Conservation (phyloP, 2,797 vertebrate genomes). For the Muraenolepis orangiensis region DNA sequence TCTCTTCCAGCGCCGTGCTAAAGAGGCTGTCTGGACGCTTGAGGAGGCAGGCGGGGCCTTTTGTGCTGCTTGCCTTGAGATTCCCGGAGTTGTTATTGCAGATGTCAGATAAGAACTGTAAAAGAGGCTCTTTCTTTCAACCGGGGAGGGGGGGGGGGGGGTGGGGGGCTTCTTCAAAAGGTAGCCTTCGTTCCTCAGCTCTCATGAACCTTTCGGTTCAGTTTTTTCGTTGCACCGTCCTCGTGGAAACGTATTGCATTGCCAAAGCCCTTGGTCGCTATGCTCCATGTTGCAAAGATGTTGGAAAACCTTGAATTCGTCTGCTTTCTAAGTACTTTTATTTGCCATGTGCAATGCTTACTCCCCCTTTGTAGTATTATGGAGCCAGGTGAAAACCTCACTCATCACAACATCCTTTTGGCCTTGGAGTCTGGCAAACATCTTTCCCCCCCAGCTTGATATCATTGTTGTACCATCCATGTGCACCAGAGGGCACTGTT, state of each 20-base stretch:
- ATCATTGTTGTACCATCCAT: neutral
- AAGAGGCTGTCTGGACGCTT: neutral
- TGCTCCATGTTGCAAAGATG: neutral
- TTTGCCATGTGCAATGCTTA: too few relatives aligned
- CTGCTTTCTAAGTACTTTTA: neutral
- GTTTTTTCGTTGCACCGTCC: too few relatives aligned
- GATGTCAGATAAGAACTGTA: neutral
- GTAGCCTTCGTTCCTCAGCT: neutral
- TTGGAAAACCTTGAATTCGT: neutral
- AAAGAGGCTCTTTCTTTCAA: neutral
- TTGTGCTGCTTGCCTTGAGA: neutral
- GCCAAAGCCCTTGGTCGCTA: neutral
- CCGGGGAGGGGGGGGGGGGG: too few relatives aligned
- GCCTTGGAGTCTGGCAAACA: neutral
- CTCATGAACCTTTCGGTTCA: too few relatives aligned
- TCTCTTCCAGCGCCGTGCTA: neutral
- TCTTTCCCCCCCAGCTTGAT: neutral
- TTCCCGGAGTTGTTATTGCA: neutral
- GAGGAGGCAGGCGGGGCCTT: neutral
- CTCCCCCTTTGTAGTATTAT: too few relatives aligned
- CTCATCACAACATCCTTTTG: neutral
- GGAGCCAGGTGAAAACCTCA: neutral
- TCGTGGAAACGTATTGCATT: neutral
- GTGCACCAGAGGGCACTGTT: slow-evolving; percentile 71
- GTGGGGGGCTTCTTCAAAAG: neutral